Base-by-base conservation (phyloP, 2,797 vertebrate genomes). In the Babyrousa celebensis region DNA sequence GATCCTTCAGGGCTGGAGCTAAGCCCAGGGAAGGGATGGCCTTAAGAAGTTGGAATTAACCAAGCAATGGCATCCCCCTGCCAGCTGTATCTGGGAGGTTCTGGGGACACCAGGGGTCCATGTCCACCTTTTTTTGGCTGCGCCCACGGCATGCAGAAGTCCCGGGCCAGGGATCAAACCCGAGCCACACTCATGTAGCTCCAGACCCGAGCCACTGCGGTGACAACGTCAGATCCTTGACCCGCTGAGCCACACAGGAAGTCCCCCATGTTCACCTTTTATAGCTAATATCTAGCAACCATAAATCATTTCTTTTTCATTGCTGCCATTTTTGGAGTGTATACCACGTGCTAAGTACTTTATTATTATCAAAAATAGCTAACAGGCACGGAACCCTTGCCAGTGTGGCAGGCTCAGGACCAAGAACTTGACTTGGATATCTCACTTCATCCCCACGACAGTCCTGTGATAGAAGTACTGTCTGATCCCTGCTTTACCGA, bases 401-500 rank as follows among this genome's bases (percentile, higher is more conserved):
- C 11, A n/a, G 89, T 29, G 10, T 27, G 40, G 36, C 67, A 91
- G 78, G 68, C 43, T 79, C 43, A 40, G 32, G 60, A 65, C 52
- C 60, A 74, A 82, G 68, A 92, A 79, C 63, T 71, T 89, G 36
- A 80, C 29, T 90, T 68, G 20, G 84, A 56, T 86, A 60, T 85
- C 40, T 91, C 67, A 60, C 32, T 67, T 93, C 67, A 93, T 71
- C n/a, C 7, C 15, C 48, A 17, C 83, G 88, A 68, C 25, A 80
- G 77, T 36, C 52, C 43, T 60, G 23, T 63, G 58, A 84, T 77
- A 23, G 80, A 60, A 62, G 36, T 78, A 68, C 48, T 58, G 77
- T 80, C 82, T 82, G 78, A 82, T 79, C 14, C 52, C 82, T 78
- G 95, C 89, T 89, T 82, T 89, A 95, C 74, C 91, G 90, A 96